Evolutionary conservation across 2,113 vertebrate species (phyloP), one percentile per base, ranked within the genome.

Genomic region (Lepus europaeus): DNA sequence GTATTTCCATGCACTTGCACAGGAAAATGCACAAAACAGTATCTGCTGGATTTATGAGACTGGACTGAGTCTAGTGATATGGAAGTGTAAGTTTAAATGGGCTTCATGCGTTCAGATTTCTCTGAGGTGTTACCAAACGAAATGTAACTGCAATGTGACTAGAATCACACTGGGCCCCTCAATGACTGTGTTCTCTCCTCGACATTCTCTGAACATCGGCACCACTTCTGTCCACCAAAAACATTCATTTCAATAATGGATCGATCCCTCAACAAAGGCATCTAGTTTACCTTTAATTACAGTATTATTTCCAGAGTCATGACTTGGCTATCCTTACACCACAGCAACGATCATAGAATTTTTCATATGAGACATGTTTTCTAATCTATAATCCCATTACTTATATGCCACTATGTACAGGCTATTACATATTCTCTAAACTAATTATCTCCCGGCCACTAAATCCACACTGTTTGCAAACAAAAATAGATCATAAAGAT

Each of bases 51-150:
- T 33, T 87, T 90, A 66, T 59, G 33, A 72, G 6, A 76, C 20
- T 49, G 3, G 19, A 88, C 64, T 89, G 33, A 86, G 51, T 88
- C n/a, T 69, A 82, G 16, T 36, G 19, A 80, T 61, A 61, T 20
- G 39, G 92, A 94, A 87, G 89, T 33, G 1, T 6, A 73, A 83
- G 83, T 68, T 90, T 87, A 80, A 93, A 79, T 20, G 14, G 49
- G 20, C 25, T 92, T 59, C 11, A 63, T 33, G 11, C 66, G 2
- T 39, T 68, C 33, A 7, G 78, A 90, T 93, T 56, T 36, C 5
- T 77, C 68, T 6, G 33, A 45, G 19, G 9, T 56, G 45, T 72
- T 94, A 33, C 19, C 61, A 91, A 92, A 59, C 63, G 31, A 90
- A 51, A 2, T 27, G 66, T 13, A 94, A 36, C 22, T 49, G 8